Evolutionary conservation across 1,140 invertebrate species (phyloP), one percentile per base, ranked within the genome.

Genomic region (Dendroctonus valens): DNA sequence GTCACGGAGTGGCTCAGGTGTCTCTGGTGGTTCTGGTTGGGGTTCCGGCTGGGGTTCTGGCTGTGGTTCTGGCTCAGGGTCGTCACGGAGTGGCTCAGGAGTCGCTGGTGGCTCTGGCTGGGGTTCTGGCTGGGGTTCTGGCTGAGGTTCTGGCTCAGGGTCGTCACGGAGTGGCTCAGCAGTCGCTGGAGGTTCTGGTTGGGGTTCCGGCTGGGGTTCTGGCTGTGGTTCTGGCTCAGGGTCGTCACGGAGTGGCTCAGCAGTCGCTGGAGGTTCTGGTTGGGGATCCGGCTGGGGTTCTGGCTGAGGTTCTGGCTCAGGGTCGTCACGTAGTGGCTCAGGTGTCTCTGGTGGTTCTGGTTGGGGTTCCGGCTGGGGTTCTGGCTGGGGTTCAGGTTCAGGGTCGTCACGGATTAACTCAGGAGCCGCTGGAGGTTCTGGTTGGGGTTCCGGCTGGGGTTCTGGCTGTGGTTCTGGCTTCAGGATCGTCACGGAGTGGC

Each of bases 141-240:
- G n/a, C n/a, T n/a, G n/a, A n/a, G n/a, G n/a, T n/a, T n/a, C n/a
- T n/a, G n/a, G n/a, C n/a, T n/a, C n/a, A n/a, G n/a, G n/a, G n/a
- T n/a, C n/a, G n/a, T n/a, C n/a, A n/a, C n/a, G n/a, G n/a, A n/a
- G n/a, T n/a, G n/a, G n/a, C n/a, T n/a, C n/a, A n/a, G n/a, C n/a
- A n/a, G n/a, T n/a, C n/a, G n/a, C n/a, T n/a, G n/a, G n/a, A n/a
- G n/a, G n/a, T n/a, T n/a, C n/a, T n/a, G 58, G 58, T 5, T 42
- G 58, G 38, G 41, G 55, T 12, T 44, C 55, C 37, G 58, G 58
- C 39, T n/a, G n/a, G n/a, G n/a, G n/a, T n/a, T n/a, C n/a, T n/a
- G n/a, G n/a, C n/a, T n/a, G n/a, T n/a, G n/a, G 58, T 39, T 59
- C 42, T 26, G 58, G 58, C 37, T 48, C 58, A 6, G 58, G 58